Evolutionary conservation across 2,797 vertebrate genomes (phyloP), one percentile per base, ranked within the genome.

Genomic region (Pyrocephalus nanus): DNA sequence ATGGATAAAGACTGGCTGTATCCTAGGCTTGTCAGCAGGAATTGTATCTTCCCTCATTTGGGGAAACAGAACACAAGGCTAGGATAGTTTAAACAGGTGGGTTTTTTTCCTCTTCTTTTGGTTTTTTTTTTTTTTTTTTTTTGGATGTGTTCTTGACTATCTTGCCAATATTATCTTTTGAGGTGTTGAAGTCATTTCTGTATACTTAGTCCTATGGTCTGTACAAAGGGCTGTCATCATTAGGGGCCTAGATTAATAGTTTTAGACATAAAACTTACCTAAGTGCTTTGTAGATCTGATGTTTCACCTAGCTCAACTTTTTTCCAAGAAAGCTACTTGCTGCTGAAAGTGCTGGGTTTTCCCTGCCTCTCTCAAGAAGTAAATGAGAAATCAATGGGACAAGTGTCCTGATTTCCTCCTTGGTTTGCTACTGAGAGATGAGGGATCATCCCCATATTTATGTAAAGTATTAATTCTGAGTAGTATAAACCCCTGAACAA

Each of bases 11-110:
- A 3, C 45, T 74, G 29, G 11, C 55, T 74, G 64, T 15, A 25
- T 78, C 32, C 32, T 40, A 74, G 21, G 25, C 29, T 40, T 32
- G 2, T 42, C 21, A 38, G 18, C 19, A 53, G 18, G 6, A 57
- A 40, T n/a, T 11, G 2, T 25, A 6, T 36, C 12, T 38, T 32
- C 12, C 3, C 13, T 11, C 11, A 15, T 47, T 47, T 54, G 54
- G 13, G 30, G 32, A 42, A 70, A 27, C 1, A 13, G 21, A 15
- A 19, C 0, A 1, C 32, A 67, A 65, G 3, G 3, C 38, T 25
- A 54, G 13, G 21, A 47, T 50, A 1, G 8, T 23, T 87, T 85
- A 30, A 61, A 57, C 13, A 48, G 16, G 2, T 9, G 12, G 30
- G 38, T 48, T 43, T 9, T 48, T 48, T 43, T 9, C 6, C 1